Evolutionary conservation across 2,113 vertebrate species (phyloP).

Genomic region (Numida meleagris): DNA sequence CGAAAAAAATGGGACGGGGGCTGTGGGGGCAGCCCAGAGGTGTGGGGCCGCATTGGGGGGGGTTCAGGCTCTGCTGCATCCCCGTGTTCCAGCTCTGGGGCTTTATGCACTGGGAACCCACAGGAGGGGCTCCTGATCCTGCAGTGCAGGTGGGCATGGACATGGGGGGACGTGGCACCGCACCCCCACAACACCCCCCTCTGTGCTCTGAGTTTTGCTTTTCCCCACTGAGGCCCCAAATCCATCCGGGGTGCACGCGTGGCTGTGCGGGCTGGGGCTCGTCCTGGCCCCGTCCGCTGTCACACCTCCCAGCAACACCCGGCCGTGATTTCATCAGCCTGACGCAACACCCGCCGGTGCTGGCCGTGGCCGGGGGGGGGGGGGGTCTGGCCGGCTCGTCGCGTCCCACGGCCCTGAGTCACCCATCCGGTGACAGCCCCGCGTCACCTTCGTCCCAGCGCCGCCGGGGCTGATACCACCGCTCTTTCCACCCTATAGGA

Average conservation of each 20-base stretch:
- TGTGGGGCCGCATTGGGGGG: no score
- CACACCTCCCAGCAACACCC: neutral
- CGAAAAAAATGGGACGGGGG: no score
- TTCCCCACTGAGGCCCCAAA: accelerated
- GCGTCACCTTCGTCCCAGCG: no score
- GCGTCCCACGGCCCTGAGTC: neutral
- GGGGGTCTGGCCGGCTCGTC: neutral
- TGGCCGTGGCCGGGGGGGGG: neutral
- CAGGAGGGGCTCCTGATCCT: no score
- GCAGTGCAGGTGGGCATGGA: no score
- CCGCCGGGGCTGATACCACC: neutral
- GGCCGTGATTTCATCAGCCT: neutral
- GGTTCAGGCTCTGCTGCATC: no score
- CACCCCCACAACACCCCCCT: neutral
- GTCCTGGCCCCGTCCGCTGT: neutral
- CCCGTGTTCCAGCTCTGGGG: no score
- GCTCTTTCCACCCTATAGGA: slow-evolving; percentile 45
- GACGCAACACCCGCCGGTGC: neutral
- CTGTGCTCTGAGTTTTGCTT: neutral
- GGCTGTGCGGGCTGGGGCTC: accelerated
- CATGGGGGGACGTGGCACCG: no score
- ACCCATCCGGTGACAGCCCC: neutral
- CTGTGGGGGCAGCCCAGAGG: no score
- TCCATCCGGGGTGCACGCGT: accelerated
- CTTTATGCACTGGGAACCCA: no score